Conservation (phyloP, 2,113 vertebrate genomes). For the Psittacula cyanocephala region DNA sequence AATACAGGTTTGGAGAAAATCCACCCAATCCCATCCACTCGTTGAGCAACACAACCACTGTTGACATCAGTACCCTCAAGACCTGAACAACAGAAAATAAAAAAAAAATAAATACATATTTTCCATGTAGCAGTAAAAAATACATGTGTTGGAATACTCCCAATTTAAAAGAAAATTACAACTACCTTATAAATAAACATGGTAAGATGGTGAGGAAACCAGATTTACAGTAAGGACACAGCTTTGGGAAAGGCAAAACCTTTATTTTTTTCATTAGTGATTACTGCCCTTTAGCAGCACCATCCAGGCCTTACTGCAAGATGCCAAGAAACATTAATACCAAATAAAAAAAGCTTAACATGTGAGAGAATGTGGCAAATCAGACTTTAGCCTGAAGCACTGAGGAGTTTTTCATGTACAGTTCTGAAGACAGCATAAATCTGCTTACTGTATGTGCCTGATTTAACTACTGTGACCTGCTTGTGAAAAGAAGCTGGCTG, state of each 20-base stretch:
- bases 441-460: conserved; percentile 25
- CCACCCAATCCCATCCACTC: not conserved
- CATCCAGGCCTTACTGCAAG: not conserved
- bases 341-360: conserved; percentile 22
- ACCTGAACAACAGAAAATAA: not conserved
- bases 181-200: not conserved
- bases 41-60: not conserved
- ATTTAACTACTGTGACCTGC: conserved; percentile 26
- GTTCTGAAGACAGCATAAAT: conserved; percentile 46
- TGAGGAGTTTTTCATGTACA: conserved; percentile 23
- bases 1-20: not conserved
- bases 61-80: not conserved
- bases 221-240: not conserved
- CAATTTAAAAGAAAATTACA: not conserved
- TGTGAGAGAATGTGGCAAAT: conserved; percentile 39
- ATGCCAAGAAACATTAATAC: conserved; percentile 50
- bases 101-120: not conserved
- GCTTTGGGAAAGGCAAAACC: not conserved
- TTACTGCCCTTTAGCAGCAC: not conserved
- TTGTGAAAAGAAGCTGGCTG: not conserved
- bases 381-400: conserved; percentile 48
- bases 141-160: not conserved
- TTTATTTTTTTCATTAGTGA: not conserved
- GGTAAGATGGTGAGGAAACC: not conserved
- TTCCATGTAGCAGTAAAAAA: not conserved